Evolutionary conservation across 2,888 invertebrate species (phyloP).

Genomic region (Eudemis profundana): DNA sequence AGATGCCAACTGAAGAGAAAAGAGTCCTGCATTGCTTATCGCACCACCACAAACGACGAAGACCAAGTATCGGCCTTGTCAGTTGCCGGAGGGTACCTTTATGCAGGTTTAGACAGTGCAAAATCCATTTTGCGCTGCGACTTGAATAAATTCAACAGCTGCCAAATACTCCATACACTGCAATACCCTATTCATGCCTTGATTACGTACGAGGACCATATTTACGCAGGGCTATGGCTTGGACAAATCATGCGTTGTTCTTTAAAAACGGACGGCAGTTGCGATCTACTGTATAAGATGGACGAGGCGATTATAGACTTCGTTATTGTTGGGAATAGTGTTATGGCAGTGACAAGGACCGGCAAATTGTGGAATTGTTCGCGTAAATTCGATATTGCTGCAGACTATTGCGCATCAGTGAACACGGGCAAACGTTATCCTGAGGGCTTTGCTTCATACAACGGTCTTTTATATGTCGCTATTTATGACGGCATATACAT

Average conservation of each 20-base stretch:
- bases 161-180: not conserved
- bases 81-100: not conserved
- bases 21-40: not conserved
- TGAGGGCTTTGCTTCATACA: not conserved
- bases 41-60: not conserved
- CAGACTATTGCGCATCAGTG: not conserved
- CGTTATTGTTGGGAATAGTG: not conserved
- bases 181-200: not conserved
- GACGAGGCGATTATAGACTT: not conserved
- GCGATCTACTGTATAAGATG: not conserved
- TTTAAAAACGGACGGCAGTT: not conserved
- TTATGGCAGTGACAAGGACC: not conserved
- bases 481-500: not conserved
- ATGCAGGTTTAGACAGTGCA: not conserved
- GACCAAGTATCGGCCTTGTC: not conserved
- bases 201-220: not conserved
- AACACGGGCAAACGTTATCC: not conserved
- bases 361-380: not conserved
- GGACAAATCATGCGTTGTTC: not conserved
- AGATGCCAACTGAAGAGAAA: not conserved
- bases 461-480: not conserved
- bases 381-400: not conserved
- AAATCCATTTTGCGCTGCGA: not conserved
- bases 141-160: not conserved
- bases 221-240: not conserved